Conservation (phyloP, 2,113 vertebrate species). For the Scomber colias region DNA sequence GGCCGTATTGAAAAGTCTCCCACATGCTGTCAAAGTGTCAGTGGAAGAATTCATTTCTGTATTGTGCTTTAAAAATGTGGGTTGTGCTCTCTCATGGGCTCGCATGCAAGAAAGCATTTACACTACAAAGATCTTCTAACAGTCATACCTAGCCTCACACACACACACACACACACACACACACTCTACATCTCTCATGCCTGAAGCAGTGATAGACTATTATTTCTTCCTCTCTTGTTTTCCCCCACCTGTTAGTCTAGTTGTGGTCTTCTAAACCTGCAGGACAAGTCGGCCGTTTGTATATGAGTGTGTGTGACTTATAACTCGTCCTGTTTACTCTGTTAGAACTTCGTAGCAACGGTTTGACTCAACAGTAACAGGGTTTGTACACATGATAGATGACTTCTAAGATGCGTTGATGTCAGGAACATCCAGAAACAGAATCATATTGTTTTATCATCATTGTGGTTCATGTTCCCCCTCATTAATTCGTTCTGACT, state of each 20-base stretch:
- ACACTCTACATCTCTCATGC: not conserved
- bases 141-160: not conserved
- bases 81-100: not conserved
- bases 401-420: not conserved
- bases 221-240: slow-evolving; percentile 15
- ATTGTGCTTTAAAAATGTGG: not conserved
- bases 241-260: slow-evolving; percentile 15
- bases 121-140: not conserved
- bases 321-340: no score
- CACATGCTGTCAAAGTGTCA: not conserved
- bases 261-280: slow-evolving; percentile 26
- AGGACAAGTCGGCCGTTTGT: not conserved
- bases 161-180: not conserved
- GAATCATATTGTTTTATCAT: not conserved
- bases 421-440: not conserved
- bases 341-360: not conserved
- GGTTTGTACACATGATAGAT: not conserved
- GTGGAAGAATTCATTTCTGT: no score
- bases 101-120: slow-evolving; percentile 47
- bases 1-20: not conserved
- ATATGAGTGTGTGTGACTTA: not conserved
- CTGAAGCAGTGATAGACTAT: not conserved
- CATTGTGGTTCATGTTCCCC: not conserved
- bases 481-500: not conserved
- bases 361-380: not conserved